Evolutionary conservation across 2,888 invertebrate species (phyloP).

Genomic region (Philopedon plagiatum): DNA sequence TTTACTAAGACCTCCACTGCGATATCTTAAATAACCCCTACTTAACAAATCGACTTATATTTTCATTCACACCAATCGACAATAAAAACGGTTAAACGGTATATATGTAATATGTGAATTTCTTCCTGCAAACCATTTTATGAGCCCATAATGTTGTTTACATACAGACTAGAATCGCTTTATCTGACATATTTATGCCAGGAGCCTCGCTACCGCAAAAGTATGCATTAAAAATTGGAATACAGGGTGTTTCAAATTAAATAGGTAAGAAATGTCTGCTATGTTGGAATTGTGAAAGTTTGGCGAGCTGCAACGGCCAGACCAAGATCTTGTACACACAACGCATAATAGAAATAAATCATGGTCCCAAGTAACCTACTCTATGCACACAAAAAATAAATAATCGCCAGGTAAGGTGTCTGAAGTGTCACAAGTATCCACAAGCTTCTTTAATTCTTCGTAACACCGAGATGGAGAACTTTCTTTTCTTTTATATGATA

Average conservation of each 20-base stretch:
- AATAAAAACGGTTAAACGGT: slow-evolving; percentile 31
- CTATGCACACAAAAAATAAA: no score
- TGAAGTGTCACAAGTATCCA: no score
- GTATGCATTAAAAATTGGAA: slow-evolving; percentile 2
- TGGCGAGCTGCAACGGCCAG: no score
- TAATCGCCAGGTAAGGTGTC: no score
- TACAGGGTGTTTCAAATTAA: background rate
- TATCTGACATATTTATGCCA: slow-evolving; percentile 26
- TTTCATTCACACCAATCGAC: slow-evolving; percentile 19
- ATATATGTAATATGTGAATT: slow-evolving; percentile 13
- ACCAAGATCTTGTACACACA: no score
- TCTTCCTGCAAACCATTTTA: slow-evolving; percentile 27
- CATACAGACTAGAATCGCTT: slow-evolving; percentile 19
- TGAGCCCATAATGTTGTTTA: slow-evolving; percentile 23
- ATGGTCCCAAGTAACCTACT: no score
- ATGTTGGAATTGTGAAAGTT: no score
- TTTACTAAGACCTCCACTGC: slow-evolving; percentile 20
- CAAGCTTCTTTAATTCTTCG: no score
- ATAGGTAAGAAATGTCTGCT: background rate
- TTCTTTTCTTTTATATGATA: no score
- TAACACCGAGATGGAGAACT: no score
- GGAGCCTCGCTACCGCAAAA: slow-evolving; percentile 21
- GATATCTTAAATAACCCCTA: slow-evolving; percentile 2
- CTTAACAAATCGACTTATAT: slow-evolving; percentile 24
- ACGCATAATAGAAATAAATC: no score